phyloP scores from a whole-genome alignment of 2,797 vertebrate species.

The Podargus strigoides region DNA sequence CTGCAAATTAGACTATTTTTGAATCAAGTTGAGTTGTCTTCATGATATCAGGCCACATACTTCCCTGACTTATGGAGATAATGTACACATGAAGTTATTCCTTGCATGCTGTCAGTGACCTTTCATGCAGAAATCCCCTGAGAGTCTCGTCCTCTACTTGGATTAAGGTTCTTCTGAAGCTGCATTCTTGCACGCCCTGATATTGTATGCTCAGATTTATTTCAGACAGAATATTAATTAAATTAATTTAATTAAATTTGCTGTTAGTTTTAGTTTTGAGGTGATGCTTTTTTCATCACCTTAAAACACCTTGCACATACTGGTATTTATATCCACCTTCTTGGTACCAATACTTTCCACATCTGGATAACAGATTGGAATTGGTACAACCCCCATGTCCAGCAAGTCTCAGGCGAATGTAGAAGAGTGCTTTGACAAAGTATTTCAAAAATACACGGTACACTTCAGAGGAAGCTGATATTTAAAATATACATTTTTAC shows the following conservation, averaged over 20 bases:
- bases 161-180: constrained; percentile 9
- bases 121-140: not conserved
- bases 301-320: not conserved
- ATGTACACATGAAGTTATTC: not conserved
- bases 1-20: not conserved
- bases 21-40: not conserved
- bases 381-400: not conserved
- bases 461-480: not conserved
- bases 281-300: not conserved
- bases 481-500: not conserved
- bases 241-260: not conserved
- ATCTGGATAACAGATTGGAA: not conserved
- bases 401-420: not conserved
- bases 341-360: not conserved
- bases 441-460: not conserved
- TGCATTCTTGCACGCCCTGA: not conserved
- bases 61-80: not conserved
- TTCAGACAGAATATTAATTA: constrained; percentile 1
- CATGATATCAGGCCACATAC: not conserved
- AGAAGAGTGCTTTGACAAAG: not conserved
- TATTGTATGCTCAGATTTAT: not conserved
- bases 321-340: not conserved
- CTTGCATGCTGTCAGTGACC: not conserved
- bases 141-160: not conserved
- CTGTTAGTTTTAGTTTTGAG: not conserved